A percentile compares a stretch with the other conserved stretches of the same genome.
These are phyloP conservation scores for Amblyjoppa fuscipennis DNA, from an alignment of 2,888 invertebrate species.

Conservation along the genomic window DNA sequence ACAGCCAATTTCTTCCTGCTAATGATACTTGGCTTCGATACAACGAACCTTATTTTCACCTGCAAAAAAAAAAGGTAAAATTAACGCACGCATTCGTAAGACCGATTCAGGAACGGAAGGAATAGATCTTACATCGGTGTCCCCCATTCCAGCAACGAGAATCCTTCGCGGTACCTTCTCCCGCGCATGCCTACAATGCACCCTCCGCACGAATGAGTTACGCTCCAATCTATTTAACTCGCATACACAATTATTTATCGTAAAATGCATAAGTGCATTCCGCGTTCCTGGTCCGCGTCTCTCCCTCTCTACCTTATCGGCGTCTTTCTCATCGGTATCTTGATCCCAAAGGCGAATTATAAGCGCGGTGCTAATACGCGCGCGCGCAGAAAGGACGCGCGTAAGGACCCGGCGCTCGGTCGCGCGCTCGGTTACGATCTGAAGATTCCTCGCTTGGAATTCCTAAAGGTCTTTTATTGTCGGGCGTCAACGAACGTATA, in stretches of 20 bases:
- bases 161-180: not conserved
- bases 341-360: constrained; percentile 75
- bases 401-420: constrained; percentile 40
- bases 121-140: not conserved
- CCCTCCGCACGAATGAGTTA: constrained; percentile 50
- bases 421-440: constrained; percentile 40
- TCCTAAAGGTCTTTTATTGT: constrained; percentile 64
- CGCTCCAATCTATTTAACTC: constrained; percentile 65
- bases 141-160: not conserved
- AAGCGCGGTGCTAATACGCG: constrained; percentile 46
- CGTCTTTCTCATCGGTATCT: constrained; percentile 73
- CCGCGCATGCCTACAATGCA: constrained; percentile 12
- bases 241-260: constrained; percentile 63
- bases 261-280: constrained; percentile 76
- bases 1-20: no score
- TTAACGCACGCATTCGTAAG: not conserved
- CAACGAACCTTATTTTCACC: no score
- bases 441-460: constrained; percentile 63
- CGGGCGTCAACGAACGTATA: constrained; percentile 67
- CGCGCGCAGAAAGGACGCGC: constrained; percentile 31
- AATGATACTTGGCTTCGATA: no score
- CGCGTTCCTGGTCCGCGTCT: constrained; percentile 63
- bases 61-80: no score
- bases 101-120: not conserved
- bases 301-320: constrained; percentile 56